A percentile compares a stretch with the other conserved stretches of the same genome.
These are phyloP conservation scores for Acrocyrtus sp. DNA, from an alignment of 2,888 invertebrate genomes.

Conservation along the genomic window DNA sequence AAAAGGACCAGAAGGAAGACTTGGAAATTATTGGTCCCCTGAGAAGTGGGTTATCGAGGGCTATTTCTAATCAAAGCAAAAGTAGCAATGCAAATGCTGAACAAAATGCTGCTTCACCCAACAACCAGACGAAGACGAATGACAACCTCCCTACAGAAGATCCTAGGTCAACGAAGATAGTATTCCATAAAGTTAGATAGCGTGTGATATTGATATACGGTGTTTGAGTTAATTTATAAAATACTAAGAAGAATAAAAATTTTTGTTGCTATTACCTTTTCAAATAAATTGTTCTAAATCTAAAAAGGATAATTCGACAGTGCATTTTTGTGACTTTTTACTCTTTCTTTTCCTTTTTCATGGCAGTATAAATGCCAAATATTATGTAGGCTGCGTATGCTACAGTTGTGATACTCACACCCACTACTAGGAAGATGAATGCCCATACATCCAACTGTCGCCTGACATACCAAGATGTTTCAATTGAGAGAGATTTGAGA, in stretches of 20 bases:
- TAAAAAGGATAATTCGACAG: no score
- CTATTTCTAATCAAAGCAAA: neutral
- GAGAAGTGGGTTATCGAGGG: neutral
- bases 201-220: no score
- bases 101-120: neutral
- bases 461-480: slow-evolving; percentile 43
- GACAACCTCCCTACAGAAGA: no score
- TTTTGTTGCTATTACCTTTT: no score
- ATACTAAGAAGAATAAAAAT: no score
- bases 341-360: slow-evolving; percentile 1
- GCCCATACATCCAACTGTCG: slow-evolving; percentile 53
- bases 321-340: neutral
- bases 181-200: slow-evolving; percentile 41
- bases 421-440: slow-evolving; percentile 5
- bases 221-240: no score
- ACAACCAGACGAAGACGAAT: neutral
- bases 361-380: neutral
- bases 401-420: neutral
- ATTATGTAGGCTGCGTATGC: neutral
- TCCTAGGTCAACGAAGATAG: slow-evolving; percentile 6
- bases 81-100: neutral
- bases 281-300: no score
- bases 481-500: slow-evolving; percentile 28
- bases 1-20: neutral
- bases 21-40: neutral